Base-by-base conservation (phyloP, 2,113 vertebrate species). In the Cinclus cinclus region DNA sequence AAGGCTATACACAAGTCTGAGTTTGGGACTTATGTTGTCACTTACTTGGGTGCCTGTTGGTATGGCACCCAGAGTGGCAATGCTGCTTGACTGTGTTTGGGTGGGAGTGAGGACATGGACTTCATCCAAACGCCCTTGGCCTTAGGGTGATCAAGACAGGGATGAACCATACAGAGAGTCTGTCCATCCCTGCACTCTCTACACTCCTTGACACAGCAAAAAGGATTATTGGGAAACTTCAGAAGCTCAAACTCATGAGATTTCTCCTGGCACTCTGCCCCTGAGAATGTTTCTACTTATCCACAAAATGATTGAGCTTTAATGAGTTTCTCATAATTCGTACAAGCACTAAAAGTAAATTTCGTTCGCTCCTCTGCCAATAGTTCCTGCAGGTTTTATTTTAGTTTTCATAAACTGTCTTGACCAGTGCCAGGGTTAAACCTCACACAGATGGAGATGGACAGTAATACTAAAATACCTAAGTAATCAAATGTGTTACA, bases 311-410 rank as follows among this genome's bases (percentile, higher is more conserved):
- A 83, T 3, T 49, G 79, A 93, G 71, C 42, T 93, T 86, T 93
- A 97, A 91, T 92, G 78, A 78, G 59, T 74, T 92, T 95, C 85
- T 95, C 47, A 67, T 86, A 50, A 91, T 86, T 91, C 88, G 59
- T 77, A 60, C 1, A 12, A 86, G 75, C 81, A 78, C 47, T 79
- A 92, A 58, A 30, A 73, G n/a, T 76, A 1, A 90, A 64, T 92
- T 91, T 92, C 28, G 89, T 69, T 87, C 8, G 0, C 50, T 74
- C 13, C 37, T 84, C 71, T 90, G 73, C 64, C 70, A 81, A 37
- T 58, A 76, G 50, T 52, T 89, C 73, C 47, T 77, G n/a, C 35
- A 25, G 56, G 30, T 21, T 22, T 64, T 90, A 88, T 88, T 58
- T 1, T 31, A n/a, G 47, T 88, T 85, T 92, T 94, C 68, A 46